phyloP scores from a whole-genome alignment of 1,140 invertebrate species.

The Achatina immaculata region DNA sequence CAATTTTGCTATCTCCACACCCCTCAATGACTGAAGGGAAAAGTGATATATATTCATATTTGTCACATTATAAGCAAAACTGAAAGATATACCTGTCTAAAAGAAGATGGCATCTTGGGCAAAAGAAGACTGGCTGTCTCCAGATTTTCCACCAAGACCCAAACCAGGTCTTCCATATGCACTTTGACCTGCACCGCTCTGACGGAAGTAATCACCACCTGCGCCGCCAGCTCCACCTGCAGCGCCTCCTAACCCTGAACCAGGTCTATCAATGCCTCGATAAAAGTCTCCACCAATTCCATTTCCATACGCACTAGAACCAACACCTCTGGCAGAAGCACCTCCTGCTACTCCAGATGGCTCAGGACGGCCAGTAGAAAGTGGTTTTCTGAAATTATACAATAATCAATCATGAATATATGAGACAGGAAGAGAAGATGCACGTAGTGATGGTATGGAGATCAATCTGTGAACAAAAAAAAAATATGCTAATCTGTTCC shows the following conservation, averaged over 20 bases:
- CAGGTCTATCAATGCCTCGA: conserved; percentile 26
- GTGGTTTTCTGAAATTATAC: neutral
- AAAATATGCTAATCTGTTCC: too few species aligned
- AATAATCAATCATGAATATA: neutral
- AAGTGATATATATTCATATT: too few species aligned
- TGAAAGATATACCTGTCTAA: conserved; percentile 26
- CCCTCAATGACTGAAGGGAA: too few species aligned
- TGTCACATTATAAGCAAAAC: too few species aligned
- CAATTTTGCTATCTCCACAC: too few species aligned
- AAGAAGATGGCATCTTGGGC: conserved; percentile 35
- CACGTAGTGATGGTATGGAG: too few species aligned
- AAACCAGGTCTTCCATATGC: conserved; percentile 14
- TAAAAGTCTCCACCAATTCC: conserved; percentile 31
- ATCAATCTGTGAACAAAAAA: too few species aligned
- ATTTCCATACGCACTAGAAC: conserved; percentile 2
- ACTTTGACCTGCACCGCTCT: conserved; percentile 21
- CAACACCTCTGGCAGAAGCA: conserved; percentile 10
- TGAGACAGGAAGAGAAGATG: neutral
- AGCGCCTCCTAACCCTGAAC: conserved; percentile 19
- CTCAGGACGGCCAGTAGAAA: conserved; percentile 17
- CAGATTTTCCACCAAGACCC: conserved; percentile 23
- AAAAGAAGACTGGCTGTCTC: conserved; percentile 38
- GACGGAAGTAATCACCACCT: conserved; percentile 26
- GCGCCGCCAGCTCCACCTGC: conserved; percentile 11
- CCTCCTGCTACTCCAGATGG: neutral